Conservation (phyloP, 2,888 invertebrate genomes). For the Galerucella nymphaeae region DNA sequence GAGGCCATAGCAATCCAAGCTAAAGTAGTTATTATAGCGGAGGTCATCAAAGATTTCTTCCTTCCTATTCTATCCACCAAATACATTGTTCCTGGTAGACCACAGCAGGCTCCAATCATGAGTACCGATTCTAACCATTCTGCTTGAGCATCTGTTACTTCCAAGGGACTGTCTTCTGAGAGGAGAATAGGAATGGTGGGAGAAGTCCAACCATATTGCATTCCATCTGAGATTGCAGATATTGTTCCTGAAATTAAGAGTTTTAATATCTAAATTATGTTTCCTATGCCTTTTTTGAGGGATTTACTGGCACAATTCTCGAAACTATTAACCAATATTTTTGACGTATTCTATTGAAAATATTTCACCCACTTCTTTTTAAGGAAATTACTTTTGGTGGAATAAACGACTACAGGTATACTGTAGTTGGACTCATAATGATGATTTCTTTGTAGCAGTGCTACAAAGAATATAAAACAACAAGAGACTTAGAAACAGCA, state of each 20-base stretch:
- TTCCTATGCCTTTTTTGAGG: no score
- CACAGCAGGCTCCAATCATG: conserved; percentile 55
- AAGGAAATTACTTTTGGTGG: no score
- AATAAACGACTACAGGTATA: no score
- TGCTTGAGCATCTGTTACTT: conserved; percentile 52
- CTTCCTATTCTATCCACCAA: conserved; percentile 59
- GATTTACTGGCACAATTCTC: no score
- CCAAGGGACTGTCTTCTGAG: conserved; percentile 53
- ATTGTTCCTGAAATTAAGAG: conserved; percentile 58
- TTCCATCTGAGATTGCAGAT: conserved; percentile 63
- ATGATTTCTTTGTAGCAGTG: no score
- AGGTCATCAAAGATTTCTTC: conserved; percentile 59
- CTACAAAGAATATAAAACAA: background rate
- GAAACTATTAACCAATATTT: no score
- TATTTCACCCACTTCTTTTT: no score
- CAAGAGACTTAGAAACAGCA: background rate
- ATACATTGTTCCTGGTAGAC: conserved; percentile 59
- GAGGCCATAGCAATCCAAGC: conserved; percentile 61
- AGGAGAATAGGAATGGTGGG: conserved; percentile 60
- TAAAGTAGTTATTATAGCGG: conserved; percentile 56
- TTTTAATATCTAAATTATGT: background rate
- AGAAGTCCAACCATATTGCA: conserved; percentile 64
- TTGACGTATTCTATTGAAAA: no score
- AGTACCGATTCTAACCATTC: conserved; percentile 57
- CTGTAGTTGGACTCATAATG: no score